Percentiles rank a stretch among this genome's conserved stretches.
phyloP scores from a whole-genome alignment of 2,888 invertebrate species.

The Synergus umbraculus region DNA sequence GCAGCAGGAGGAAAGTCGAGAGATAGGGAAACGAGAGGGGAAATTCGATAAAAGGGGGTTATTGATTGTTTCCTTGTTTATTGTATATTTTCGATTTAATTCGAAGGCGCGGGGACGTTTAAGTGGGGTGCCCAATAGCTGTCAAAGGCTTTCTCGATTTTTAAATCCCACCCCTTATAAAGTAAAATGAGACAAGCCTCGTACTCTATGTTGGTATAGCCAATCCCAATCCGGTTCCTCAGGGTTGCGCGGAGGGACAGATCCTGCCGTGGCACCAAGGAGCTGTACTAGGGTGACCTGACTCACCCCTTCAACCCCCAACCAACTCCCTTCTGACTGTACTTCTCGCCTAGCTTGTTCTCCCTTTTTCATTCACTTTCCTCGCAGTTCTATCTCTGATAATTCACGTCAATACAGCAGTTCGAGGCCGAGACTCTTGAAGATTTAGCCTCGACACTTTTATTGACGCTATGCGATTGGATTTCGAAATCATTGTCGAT shows the following conservation, averaged over 20 bases:
- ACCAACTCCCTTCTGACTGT: not conserved
- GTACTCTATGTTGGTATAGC: slow-evolving; percentile 51
- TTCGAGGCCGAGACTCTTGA: slow-evolving; percentile 41
- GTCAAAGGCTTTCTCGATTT: slow-evolving; percentile 76
- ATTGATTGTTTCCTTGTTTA: slow-evolving; percentile 77
- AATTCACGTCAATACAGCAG: slow-evolving; percentile 67
- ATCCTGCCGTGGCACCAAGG: slow-evolving; percentile 14
- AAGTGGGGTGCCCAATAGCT: slow-evolving; percentile 72
- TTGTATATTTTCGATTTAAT: slow-evolving; percentile 77
- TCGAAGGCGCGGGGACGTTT: slow-evolving; percentile 60
- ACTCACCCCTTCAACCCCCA: slow-evolving; percentile 20
- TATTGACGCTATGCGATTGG: slow-evolving; percentile 66
- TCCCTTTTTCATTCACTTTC: slow-evolving; percentile 47
- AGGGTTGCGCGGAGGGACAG: slow-evolving; percentile 51
- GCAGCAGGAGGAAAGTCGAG: slow-evolving; percentile 23
- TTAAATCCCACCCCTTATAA: slow-evolving; percentile 75
- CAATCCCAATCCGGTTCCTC: slow-evolving; percentile 49
- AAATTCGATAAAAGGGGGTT: slow-evolving; percentile 57
- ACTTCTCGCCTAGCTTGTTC: slow-evolving; percentile 24
- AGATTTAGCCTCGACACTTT: slow-evolving; percentile 62
- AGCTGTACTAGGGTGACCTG: slow-evolving; percentile 35
- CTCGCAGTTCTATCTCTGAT: slow-evolving; percentile 62
- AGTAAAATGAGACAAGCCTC: slow-evolving; percentile 75
- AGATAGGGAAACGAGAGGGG: slow-evolving; percentile 41
- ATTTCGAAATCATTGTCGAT: slow-evolving; percentile 60